Base-by-base conservation (phyloP, 1,140 invertebrate species). In the Euborellia annulipes region DNA sequence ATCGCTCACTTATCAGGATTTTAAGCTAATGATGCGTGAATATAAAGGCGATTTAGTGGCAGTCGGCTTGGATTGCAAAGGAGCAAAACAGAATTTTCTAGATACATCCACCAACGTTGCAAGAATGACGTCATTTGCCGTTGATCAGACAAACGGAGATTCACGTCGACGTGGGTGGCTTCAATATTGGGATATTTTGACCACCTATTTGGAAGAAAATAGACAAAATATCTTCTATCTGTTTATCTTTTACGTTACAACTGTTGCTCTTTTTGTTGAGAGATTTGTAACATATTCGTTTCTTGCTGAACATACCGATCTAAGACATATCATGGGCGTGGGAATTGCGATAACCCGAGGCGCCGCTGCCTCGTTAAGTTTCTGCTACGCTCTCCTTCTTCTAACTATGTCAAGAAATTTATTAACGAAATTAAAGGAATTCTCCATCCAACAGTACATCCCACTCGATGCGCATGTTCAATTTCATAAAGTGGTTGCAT, bases 141-240 rank as follows among this genome's bases (percentile, higher is more conserved):
- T 27, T 4, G 23, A 27, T 27, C 23, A 27, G 11, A 27, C 23
- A 27, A 27, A 27, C 11, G 23, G 23, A 45, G 87, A 93, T 45
- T 68, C 70, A 14, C 69, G 78, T 6, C 80, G 80, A 41, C 73
- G 78, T 51, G 87, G 79, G 72, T 47, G 82, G 1, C 62, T 76
- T 3, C 71, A 78, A 48, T 83, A 87, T 60, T 90, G 84, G 79
- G 84, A 93, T 59, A 76, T 75, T 13, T 59, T 91, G 4, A 83
- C 83, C 2, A 93, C 91, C 2, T 93, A 92, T 54, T 68, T 97
- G 41, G 95, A 99, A 68, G 94, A 97, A 64, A 95, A 98, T 63
- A 70, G 93, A n/a, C 94, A 98, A 58, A 95, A 98, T 57, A 96
- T 98, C 47, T 97, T 97, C 59, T 97, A 95, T 59, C 64, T 99